Conservation (phyloP, 1,140 invertebrate species). For the Stegodyphus dumicola region DNA sequence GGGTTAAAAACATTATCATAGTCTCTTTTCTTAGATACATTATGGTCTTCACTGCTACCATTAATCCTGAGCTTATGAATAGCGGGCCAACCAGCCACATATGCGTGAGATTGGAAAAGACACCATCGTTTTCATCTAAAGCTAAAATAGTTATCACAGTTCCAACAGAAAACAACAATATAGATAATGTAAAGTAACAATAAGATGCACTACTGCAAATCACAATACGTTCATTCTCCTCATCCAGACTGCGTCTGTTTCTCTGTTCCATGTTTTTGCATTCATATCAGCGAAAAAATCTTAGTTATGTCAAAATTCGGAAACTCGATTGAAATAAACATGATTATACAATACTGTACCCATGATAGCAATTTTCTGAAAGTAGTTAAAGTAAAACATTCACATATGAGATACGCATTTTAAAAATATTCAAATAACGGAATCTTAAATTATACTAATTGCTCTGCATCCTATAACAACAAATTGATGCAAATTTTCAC, state of each 20-base stretch:
- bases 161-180: slow-evolving; percentile 75
- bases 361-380: no score
- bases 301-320: no score
- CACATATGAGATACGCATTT: no score
- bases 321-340: no score
- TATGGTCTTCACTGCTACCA: slow-evolving; percentile 78
- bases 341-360: no score
- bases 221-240: slow-evolving; percentile 45
- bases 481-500: no score
- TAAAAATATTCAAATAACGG: no score
- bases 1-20: slow-evolving; percentile 76
- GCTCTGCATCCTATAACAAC: no score
- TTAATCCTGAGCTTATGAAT: slow-evolving; percentile 77
- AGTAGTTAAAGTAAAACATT: no score
- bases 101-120: slow-evolving; percentile 74
- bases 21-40: slow-evolving; percentile 76
- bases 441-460: no score
- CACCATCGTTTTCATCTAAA: slow-evolving; percentile 73
- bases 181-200: slow-evolving; percentile 75
- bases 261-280: slow-evolving; percentile 32
- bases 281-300: background rate
- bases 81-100: slow-evolving; percentile 79
- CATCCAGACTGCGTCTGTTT: slow-evolving; percentile 23
- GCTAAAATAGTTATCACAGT: slow-evolving; percentile 76
- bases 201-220: slow-evolving; percentile 76